Evolutionary conservation across 2,797 vertebrate species (phyloP), one percentile per base, ranked within the genome.

Genomic region (Sparus aurata): DNA sequence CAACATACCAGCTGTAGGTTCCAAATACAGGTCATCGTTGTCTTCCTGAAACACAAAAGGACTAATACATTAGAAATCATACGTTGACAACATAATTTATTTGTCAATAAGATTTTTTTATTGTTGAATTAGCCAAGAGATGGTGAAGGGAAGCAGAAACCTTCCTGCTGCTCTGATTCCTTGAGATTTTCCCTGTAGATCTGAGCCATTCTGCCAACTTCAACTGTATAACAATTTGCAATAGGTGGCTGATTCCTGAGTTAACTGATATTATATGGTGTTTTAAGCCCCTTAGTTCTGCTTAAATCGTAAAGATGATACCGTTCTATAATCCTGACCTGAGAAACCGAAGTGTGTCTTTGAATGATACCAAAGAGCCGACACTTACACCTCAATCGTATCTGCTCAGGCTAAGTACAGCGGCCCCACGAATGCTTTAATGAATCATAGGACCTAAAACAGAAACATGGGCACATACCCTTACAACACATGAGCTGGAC

Each of bases 11-110:
- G 81, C 85, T 70, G 87, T 79, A 22, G 95, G 95, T 25, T 96
- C 92, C 41, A 96, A 84, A 76, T 96, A 96, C n/a, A 95, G 46
- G 10, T 94, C 91, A 49, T 96, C 94, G 59, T 69, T 74, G 3
- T 90, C 90, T 25, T 82, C 91, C 94, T 95, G 86, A 79, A 93
- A 92, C 5, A 67, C 52, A 89, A 80, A 69, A 66, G 30, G 1
- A 75, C 16, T 74, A 41, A 57, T 43, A 49, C 8, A 22, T 27
- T 27, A 27, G 27, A 27, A 27, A 5, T 57, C 16, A 43, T 4
- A 16, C 50, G 4, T 17, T 20, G 10, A 54, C 47, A 65, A 41
- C 10, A 41, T 12, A 38, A 23, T 1, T 20, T 47, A 23, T 38
- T 45, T 27, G 57, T 25, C 12, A 22, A 16, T 18, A n/a, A 22